Evolutionary conservation across 2,888 invertebrate genomes (phyloP).

Genomic region (Nasonia oneida): DNA sequence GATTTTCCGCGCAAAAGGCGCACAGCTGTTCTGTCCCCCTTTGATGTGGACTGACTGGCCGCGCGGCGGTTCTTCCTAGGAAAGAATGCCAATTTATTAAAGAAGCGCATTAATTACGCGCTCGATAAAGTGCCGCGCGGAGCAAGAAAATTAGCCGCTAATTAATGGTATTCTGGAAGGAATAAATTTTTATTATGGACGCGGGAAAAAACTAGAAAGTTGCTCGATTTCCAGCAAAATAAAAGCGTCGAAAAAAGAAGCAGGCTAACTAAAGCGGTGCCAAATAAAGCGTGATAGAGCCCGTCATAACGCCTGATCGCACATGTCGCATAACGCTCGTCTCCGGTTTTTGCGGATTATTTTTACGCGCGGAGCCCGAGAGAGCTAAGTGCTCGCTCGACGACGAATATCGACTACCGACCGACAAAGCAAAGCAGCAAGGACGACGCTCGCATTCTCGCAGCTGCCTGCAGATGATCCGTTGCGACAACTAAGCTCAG

Average conservation of each 20-base stretch:
- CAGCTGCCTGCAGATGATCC: conserved; percentile 73
- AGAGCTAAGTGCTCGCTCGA: conserved; percentile 16
- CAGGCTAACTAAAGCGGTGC: background rate
- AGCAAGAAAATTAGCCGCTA: conserved; percentile 57
- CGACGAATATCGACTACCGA: background rate
- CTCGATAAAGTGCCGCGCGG: conserved; percentile 59
- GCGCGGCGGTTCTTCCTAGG: conserved; percentile 27
- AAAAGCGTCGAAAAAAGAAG: background rate
- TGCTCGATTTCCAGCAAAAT: background rate
- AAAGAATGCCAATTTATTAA: conserved; percentile 63
- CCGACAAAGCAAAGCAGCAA: background rate
- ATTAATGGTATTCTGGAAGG: conserved; percentile 60
- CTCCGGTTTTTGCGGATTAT: conserved; percentile 53
- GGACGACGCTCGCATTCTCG: conserved; percentile 40
- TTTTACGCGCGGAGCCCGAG: conserved; percentile 51
- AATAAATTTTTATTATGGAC: conserved; percentile 60
- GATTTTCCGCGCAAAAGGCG: conserved; percentile 57
- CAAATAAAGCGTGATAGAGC: conserved; percentile 55
- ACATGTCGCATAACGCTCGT: conserved; percentile 53
- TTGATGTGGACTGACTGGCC: conserved; percentile 41
- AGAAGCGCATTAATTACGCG: conserved; percentile 62
- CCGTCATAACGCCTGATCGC: conserved; percentile 46
- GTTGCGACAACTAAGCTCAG: conserved; percentile 68
- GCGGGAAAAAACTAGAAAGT: conserved; percentile 24
- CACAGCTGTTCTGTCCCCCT: conserved; percentile 22